A percentile compares a stretch with the other conserved stretches of the same genome.
Evolutionary conservation across 2,113 vertebrate species (phyloP).

Genomic region (Alethe castanea): DNA sequence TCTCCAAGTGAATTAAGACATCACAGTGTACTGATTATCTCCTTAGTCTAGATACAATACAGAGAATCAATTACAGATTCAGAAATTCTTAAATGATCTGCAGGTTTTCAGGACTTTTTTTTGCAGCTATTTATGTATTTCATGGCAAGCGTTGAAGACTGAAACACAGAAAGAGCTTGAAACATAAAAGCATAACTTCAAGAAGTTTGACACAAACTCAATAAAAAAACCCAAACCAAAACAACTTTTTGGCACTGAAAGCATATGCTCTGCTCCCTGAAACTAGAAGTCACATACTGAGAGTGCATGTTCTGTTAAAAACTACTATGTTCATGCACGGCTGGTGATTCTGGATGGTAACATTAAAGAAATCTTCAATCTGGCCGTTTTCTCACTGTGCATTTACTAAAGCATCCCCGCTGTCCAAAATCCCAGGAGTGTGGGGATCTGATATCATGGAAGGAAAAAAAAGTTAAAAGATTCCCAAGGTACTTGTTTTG

Average conservation of each 20-base stretch:
- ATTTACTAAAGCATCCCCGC: conserved; percentile 62
- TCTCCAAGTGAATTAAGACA: background rate
- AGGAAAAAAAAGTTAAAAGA: conserved; percentile 5
- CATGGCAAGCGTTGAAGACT: background rate
- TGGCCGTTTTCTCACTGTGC: conserved; percentile 54
- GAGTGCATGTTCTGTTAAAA: conserved; percentile 63
- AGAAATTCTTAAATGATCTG: background rate
- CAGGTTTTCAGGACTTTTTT: background rate
- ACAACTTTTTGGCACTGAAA: conserved; percentile 57
- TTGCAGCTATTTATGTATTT: background rate
- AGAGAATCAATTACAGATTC: background rate
- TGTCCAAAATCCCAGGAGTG: conserved; percentile 43
- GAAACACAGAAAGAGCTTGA: background rate
- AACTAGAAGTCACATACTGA: conserved; percentile 66
- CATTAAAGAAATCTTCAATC: conserved; percentile 72
- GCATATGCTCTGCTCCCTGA: conserved; percentile 66
- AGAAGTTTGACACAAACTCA: conserved; percentile 49
- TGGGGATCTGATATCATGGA: conserved; percentile 34
- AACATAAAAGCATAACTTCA: conserved; percentile 13
- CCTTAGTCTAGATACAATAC: background rate
- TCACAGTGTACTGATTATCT: background rate
- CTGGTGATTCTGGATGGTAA: conserved; percentile 72
- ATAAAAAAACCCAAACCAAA: background rate
- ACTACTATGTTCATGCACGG: conserved; percentile 65
- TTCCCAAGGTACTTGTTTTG: background rate